Conservation (phyloP, 2,797 vertebrate genomes). For the Chrosomus eos region DNA sequence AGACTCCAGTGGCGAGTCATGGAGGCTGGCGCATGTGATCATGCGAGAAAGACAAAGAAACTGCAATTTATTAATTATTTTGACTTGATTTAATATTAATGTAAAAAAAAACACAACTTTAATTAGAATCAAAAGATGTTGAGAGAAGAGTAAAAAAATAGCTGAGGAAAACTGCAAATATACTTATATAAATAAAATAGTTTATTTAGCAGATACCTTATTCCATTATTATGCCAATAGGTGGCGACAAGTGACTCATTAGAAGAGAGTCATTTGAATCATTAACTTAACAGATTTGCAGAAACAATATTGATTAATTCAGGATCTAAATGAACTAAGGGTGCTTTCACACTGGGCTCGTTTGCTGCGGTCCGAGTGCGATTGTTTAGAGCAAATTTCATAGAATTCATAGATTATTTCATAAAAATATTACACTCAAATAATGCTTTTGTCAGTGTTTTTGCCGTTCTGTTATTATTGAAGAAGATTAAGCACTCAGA, state of each 20-base stretch:
- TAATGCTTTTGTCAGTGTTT: neutral
- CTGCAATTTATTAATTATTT: neutral
- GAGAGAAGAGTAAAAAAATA: neutral
- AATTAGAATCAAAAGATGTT: neutral
- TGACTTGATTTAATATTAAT: neutral
- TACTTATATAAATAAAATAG: neutral
- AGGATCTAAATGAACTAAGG: too few relatives aligned
- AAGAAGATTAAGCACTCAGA: neutral
- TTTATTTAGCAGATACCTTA: neutral
- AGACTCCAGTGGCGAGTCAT: neutral
- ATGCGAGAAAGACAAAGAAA: constrained; percentile 3
- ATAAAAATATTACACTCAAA: neutral
- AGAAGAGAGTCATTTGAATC: neutral
- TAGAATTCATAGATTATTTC: too few relatives aligned
- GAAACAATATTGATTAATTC: neutral
- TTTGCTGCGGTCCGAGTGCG: too few relatives aligned
- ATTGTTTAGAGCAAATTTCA: too few relatives aligned
- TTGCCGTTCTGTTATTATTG: neutral
- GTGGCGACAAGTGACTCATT: neutral
- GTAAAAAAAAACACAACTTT: neutral
- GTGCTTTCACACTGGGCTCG: too few relatives aligned
- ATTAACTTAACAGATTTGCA: neutral
- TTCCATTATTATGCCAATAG: neutral
- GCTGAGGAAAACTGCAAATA: neutral
- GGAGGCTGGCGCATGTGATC: constrained; percentile 3